Conservation (phyloP, 2,888 invertebrate genomes). For the Marasmarcha lunaedactyla region DNA sequence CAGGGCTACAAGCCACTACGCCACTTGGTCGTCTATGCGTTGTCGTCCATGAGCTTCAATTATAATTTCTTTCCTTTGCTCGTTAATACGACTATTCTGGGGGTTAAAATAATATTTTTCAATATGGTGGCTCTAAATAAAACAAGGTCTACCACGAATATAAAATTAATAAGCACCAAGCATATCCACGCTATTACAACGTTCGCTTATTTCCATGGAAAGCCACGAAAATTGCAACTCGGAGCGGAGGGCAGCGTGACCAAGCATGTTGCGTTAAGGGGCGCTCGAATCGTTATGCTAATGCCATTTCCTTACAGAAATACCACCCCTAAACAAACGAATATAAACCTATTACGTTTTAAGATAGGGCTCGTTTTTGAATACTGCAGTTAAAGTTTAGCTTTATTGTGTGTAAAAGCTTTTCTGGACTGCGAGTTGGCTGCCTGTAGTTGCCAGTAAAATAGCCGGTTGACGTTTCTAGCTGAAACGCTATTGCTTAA, state of each 20-base stretch:
- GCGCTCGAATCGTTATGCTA: conserved; percentile 64
- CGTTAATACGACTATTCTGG: no score
- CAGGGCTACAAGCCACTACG: no score
- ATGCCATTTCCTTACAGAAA: conserved; percentile 19
- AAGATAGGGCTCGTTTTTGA: conserved; percentile 19
- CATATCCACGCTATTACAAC: no score
- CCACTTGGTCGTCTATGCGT: no score
- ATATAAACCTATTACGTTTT: no score
- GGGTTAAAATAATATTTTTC: no score
- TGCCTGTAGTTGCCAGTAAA: conserved; percentile 51
- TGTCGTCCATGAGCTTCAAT: no score
- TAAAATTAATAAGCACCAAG: no score
- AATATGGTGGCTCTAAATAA: no score
- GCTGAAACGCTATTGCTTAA: conserved; percentile 50
- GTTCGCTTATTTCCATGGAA: background rate
- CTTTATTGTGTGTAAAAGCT: conserved; percentile 13
- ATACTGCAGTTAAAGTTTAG: conserved; percentile 22
- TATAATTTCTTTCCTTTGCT: no score
- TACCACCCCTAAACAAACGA: no score
- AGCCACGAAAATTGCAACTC: conserved; percentile 59
- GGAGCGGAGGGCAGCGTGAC: conserved; percentile 62
- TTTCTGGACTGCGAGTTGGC: conserved; percentile 49
- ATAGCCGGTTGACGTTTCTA: conserved; percentile 68
- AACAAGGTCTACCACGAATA: no score
- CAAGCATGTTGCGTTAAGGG: conserved; percentile 69